Base-by-base conservation (phyloP, 23 tunicate species). In the Clavelina lepadiformis region DNA sequence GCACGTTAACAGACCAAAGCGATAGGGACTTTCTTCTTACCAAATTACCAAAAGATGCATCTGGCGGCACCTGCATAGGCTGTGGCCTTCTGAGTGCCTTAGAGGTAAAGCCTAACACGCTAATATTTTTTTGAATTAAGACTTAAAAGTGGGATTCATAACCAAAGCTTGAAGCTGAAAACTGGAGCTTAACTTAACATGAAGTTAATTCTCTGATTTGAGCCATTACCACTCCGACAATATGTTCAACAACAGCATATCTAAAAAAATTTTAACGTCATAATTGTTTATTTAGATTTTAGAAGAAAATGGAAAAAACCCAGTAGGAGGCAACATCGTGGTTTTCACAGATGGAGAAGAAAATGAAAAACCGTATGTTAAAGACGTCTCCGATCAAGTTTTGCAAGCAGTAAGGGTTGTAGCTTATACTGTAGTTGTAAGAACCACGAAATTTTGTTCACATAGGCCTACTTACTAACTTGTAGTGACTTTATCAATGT, bases 331-430 rank as follows among this genome's bases (percentile, higher is more conserved):
- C 28, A 82, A 63, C 31, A 58, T 82, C 24, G 66, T 82, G 38
- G 80, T 82, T 22, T 57, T 82, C 57, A 82, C 82, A 28, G 91
- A 82, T 28, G 91, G 91, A 8, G 68, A 65, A 45, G 91, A 82
- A 73, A 82, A 65, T 37, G 62, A 74, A 50, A 36, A 29, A 25
- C 91, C 91, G 4, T 1, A 19, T 1, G 59, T 82, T 3, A 35
- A 30, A 3, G 80, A 73, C n/a, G 91, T 82, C 0, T 20, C 36
- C 35, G 72, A 65, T 28, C 74, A 74, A 33, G 58, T 74, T 1
- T 46, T 82, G 19, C 67, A 35, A 28, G 59, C 59, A 69, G 91
- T 74, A 38, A 50, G 61, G n/a, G 18, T n/a, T n/a, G n/a, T n/a
- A n/a, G n/a, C n/a, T n/a, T n/a, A n/a, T n/a, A n/a, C n/a, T n/a